phyloP scores from a whole-genome alignment of 2,797 vertebrate genomes.

The Hybognathus amarus region DNA sequence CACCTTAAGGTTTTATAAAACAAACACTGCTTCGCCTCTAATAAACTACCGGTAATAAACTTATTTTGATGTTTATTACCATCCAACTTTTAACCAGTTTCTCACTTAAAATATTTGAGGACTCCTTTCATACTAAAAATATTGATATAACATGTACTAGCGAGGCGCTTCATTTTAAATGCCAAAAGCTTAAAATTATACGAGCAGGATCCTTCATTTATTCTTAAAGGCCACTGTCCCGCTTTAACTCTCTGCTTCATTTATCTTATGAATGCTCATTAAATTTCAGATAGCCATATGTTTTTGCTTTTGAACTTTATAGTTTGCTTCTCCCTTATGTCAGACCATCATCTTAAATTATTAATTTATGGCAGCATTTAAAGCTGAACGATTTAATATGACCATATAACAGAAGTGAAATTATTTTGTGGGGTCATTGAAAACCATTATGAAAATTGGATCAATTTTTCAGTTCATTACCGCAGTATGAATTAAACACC shows the following conservation, averaged over 20 bases:
- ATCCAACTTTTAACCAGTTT: not conserved
- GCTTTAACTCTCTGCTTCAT: slow-evolving; percentile 23
- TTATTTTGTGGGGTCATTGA: slow-evolving; percentile 71
- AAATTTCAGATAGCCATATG: slow-evolving; percentile 66
- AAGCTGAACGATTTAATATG: slow-evolving; percentile 65
- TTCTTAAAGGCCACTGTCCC: slow-evolving; percentile 20
- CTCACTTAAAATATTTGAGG: not conserved
- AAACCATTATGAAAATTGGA: slow-evolving; percentile 74
- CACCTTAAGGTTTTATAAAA: slow-evolving; percentile 27
- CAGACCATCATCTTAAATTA: slow-evolving; percentile 67
- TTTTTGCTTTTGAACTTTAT: slow-evolving; percentile 67
- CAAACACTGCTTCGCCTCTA: not conserved
- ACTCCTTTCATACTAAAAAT: slow-evolving; percentile 11
- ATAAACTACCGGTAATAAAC: slow-evolving; percentile 15
- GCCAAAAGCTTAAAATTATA: slow-evolving; percentile 33
- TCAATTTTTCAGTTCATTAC: slow-evolving; percentile 76
- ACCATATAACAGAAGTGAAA: slow-evolving; percentile 68
- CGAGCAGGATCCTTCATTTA: slow-evolving; percentile 10
- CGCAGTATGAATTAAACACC: slow-evolving; percentile 64
- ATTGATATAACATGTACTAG: not conserved
- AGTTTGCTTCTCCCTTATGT: slow-evolving; percentile 58
- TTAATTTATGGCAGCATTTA: slow-evolving; percentile 62
- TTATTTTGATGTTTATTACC: not conserved
- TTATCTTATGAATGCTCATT: slow-evolving; percentile 29
- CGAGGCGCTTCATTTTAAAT: slow-evolving; percentile 17